A percentile compares a stretch with the other conserved stretches of the same genome.
Evolutionary conservation across 2,113 vertebrate species (phyloP).

Genomic region (Glareola pratincola): DNA sequence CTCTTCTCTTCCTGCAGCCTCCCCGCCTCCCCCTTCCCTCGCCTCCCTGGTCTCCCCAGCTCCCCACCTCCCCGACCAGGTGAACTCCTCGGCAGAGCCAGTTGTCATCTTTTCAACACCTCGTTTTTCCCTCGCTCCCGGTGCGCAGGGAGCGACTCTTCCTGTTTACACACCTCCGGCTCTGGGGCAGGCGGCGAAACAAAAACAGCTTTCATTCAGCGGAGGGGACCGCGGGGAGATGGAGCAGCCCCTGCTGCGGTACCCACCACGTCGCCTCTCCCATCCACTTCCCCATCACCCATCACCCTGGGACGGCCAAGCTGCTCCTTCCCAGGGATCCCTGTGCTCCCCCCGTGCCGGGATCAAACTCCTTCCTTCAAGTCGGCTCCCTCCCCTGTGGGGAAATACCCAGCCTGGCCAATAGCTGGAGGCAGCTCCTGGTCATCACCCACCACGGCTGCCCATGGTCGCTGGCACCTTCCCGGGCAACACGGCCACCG

Average conservation of each 20-base stretch:
- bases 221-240: not conserved
- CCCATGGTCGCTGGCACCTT: accelerated
- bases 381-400: accelerated
- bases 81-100: constrained; percentile 55
- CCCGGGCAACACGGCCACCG: accelerated
- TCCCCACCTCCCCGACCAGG: constrained; percentile 49
- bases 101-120: constrained; percentile 75
- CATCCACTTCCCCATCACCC: accelerated
- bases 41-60: not conserved
- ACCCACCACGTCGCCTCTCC: not conserved
- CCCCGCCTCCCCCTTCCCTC: not conserved
- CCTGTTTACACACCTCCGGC: constrained; percentile 65
- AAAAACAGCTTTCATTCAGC: constrained; percentile 38
- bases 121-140: constrained; percentile 65
- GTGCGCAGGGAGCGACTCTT: constrained; percentile 54
- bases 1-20: not conserved
- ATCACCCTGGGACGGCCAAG: accelerated
- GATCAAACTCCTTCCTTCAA: not conserved
- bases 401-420: accelerated
- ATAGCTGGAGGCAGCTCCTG: not conserved
- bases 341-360: accelerated
- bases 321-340: not conserved
- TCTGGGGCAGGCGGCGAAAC: constrained; percentile 42
- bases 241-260: accelerated
- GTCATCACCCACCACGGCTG: accelerated